Evolutionary conservation across 2,113 vertebrate species (phyloP).

Genomic region (Panurus biarmicus): DNA sequence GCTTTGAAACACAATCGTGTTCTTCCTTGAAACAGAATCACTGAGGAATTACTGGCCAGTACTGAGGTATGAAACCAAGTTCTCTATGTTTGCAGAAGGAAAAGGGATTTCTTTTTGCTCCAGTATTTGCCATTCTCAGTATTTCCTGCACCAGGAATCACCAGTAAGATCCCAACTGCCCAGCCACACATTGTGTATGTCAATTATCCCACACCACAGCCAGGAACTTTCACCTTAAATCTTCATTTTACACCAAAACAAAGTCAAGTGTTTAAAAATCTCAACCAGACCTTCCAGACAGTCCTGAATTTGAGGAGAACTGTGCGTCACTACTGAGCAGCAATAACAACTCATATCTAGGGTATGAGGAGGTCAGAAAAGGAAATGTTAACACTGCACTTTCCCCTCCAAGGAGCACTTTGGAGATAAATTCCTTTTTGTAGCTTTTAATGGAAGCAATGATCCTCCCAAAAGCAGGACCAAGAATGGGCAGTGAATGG

Average conservation of each 20-base stretch:
- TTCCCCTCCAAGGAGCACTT: not conserved
- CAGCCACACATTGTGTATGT: accelerated
- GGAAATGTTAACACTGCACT: not conserved
- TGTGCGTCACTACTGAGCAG: accelerated
- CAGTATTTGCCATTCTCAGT: accelerated
- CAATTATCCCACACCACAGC: not conserved
- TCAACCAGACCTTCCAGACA: not conserved
- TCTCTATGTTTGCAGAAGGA: not conserved
- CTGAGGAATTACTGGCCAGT: not conserved
- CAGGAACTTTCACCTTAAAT: not conserved
- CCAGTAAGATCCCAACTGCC: not conserved
- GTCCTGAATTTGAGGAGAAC: not conserved
- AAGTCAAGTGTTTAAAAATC: not conserved
- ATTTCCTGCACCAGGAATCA: not conserved
- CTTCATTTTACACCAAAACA: not conserved
- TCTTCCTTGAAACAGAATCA: not conserved
- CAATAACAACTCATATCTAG: not conserved
- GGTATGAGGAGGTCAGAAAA: not conserved
- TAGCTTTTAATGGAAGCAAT: not conserved
- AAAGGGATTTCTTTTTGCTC: not conserved
- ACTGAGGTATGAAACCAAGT: not conserved
- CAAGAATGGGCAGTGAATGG: not conserved
- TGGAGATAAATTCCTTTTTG: not conserved
- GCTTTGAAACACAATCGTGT: not conserved
- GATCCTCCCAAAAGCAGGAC: not conserved